Conservation (phyloP, 2,888 invertebrate species). For the Crioceris asparagi region DNA sequence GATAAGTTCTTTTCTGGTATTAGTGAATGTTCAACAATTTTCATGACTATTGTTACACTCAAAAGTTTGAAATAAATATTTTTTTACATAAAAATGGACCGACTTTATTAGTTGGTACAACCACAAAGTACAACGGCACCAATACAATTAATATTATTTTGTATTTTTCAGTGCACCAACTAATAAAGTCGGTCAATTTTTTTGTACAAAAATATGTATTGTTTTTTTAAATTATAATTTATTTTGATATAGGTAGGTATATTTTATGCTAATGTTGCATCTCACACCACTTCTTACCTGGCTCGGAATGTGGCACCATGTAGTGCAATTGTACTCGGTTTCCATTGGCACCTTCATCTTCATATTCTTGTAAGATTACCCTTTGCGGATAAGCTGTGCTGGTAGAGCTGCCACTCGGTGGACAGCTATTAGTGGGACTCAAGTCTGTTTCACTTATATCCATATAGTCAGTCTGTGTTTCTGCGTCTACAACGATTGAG, state of each 20-base stretch:
- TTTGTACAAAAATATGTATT: too few species aligned
- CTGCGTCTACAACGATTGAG: conserved; percentile 45
- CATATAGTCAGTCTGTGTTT: conserved; percentile 57
- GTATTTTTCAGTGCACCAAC: too few species aligned
- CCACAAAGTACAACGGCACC: too few species aligned
- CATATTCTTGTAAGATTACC: conserved; percentile 34
- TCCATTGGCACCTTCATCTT: conserved; percentile 31
- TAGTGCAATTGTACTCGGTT: conserved; percentile 36
- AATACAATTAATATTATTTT: too few species aligned
- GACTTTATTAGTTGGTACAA: too few species aligned
- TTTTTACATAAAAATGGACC: too few species aligned
- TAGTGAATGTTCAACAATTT: too few species aligned
- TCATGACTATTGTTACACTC: too few species aligned
- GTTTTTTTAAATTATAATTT: too few species aligned
- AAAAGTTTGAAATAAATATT: too few species aligned
- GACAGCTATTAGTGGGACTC: conserved; percentile 40
- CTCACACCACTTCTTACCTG: conserved; percentile 21
- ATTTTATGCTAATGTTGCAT: background rate
- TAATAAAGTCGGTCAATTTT: too few species aligned
- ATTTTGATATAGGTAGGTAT: background rate
- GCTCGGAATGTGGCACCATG: conserved; percentile 30
- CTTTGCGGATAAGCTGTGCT: conserved; percentile 29
- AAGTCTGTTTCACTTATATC: conserved; percentile 51
- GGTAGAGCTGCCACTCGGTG: conserved; percentile 15
- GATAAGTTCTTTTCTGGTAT: too few species aligned